These are phyloP conservation scores for Marmota monax DNA, from an alignment of 2,113 vertebrate species.

Conservation along the genomic window DNA sequence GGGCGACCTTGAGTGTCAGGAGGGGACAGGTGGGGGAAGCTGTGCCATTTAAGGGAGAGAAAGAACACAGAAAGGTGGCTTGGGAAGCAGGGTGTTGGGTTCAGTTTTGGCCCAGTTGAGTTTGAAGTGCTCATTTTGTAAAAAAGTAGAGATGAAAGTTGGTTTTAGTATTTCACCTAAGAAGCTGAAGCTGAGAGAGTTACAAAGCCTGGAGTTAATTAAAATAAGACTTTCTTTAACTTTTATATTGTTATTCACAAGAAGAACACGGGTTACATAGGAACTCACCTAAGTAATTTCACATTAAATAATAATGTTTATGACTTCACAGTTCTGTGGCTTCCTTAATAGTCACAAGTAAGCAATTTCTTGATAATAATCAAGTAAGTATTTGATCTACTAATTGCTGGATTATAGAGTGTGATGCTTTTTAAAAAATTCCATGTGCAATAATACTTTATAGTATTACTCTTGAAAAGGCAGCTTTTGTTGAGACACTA, in stretches of 20 bases:
- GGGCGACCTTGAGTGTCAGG: fast-evolving
- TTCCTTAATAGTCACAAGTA: neutral
- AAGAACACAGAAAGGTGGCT: neutral
- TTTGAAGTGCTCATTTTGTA: fast-evolving
- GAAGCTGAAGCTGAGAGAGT: neutral
- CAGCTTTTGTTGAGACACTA: neutral
- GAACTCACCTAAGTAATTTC: neutral
- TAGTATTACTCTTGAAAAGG: neutral
- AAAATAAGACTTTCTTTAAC: too few species aligned
- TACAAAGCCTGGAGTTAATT: too few species aligned
- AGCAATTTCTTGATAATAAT: neutral
- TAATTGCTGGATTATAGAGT: neutral
- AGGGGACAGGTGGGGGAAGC: fast-evolving
- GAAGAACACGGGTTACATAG: neutral
- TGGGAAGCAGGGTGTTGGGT: neutral
- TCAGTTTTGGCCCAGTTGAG: fast-evolving
- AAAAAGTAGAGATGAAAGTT: neutral
- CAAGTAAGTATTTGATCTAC: neutral
- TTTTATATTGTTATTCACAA: neutral
- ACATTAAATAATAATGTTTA: neutral
- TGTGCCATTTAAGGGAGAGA: neutral
- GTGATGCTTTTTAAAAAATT: neutral
- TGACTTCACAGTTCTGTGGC: neutral
- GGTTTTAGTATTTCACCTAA: fast-evolving
- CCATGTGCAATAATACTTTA: neutral